These are phyloP conservation scores for Epizoanthus rinbou DNA, from an alignment of 92 coral and sea anemone genomes.

Conservation along the genomic window DNA sequence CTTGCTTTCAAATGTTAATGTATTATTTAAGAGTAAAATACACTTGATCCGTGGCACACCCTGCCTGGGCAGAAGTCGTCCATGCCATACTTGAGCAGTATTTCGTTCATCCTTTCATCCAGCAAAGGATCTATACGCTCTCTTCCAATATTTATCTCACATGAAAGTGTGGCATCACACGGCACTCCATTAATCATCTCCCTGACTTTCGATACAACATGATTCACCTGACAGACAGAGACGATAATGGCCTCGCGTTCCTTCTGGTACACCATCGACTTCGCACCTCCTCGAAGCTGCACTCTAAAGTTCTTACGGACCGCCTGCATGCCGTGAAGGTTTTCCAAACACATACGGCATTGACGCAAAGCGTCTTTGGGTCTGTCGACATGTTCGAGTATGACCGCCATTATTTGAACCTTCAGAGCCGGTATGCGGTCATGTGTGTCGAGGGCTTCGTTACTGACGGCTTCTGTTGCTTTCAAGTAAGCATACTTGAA, in stretches of 20 bases:
- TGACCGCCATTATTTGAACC: neutral
- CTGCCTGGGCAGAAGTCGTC: too few species aligned
- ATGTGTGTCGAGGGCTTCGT: neutral
- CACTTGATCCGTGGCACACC: too few species aligned
- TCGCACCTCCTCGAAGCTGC: neutral
- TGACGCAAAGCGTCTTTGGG: neutral
- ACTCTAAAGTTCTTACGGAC: neutral
- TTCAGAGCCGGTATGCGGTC: neutral
- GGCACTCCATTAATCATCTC: neutral
- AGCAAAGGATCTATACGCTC: neutral
- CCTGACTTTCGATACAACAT: neutral
- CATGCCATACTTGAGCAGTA: too few species aligned
- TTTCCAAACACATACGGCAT: neutral
- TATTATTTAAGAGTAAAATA: too few species aligned
- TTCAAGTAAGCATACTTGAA: neutral
- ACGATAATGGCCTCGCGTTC: neutral
- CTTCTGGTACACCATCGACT: neutral
- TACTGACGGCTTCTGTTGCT: neutral
- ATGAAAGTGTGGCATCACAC: neutral
- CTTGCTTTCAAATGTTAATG: too few species aligned
- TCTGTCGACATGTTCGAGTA: neutral
- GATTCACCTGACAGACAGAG: neutral
- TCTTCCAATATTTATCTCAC: neutral
- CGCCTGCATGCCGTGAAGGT: neutral
- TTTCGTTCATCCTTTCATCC: too few species aligned